These are phyloP conservation scores for Eueides isabella DNA, from an alignment of 1,140 invertebrate genomes.

Conservation along the genomic window DNA sequence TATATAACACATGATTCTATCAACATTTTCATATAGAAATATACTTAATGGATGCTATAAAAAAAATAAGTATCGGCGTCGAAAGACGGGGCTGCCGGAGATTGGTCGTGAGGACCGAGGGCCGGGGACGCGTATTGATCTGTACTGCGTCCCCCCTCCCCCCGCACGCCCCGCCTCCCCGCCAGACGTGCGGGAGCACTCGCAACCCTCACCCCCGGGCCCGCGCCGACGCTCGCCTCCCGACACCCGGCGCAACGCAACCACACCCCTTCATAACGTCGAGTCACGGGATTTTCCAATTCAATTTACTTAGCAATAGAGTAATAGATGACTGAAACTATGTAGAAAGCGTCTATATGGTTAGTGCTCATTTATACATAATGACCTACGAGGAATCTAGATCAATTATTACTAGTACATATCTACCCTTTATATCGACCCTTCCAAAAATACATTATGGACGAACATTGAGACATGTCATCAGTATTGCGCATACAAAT, in stretches of 20 bases:
- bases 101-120: slow-evolving; percentile 59
- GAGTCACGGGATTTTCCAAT: slow-evolving; percentile 80
- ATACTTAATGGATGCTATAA: slow-evolving; percentile 74
- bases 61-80: slow-evolving; percentile 77
- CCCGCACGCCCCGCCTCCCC: slow-evolving; percentile 46
- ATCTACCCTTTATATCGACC: slow-evolving; percentile 2
- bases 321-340: slow-evolving; percentile 49
- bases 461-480: slow-evolving; percentile 16
- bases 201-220: slow-evolving; percentile 60
- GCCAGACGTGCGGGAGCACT: slow-evolving; percentile 72
- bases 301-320: slow-evolving; percentile 71
- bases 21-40: slow-evolving; percentile 50
- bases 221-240: slow-evolving; percentile 47
- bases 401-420: slow-evolving; percentile 16
- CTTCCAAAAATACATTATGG: slow-evolving; percentile 3
- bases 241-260: slow-evolving; percentile 59
- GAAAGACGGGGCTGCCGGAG: slow-evolving; percentile 78
- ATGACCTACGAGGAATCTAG: slow-evolving; percentile 18
- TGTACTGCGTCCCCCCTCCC: slow-evolving; percentile 33
- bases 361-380: neutral
- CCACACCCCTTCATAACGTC: slow-evolving; percentile 76
- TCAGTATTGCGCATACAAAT: slow-evolving; percentile 44
- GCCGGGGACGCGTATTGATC: slow-evolving; percentile 72
- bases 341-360: slow-evolving; percentile 22
- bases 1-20: slow-evolving; percentile 66